Conservation (phyloP, 2,888 invertebrate genomes). For the Temnothorax ravouxi region DNA sequence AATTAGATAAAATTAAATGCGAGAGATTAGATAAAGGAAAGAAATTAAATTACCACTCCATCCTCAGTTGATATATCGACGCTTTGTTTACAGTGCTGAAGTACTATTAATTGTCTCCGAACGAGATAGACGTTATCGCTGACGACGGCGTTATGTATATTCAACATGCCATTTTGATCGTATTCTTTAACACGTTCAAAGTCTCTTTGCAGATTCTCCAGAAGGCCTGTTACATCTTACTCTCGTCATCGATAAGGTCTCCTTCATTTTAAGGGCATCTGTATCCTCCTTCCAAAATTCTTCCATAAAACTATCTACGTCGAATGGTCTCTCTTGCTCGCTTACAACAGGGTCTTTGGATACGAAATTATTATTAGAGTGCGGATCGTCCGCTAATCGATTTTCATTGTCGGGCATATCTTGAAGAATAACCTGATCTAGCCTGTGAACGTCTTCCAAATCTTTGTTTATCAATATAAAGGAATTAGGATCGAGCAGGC, state of each 20-base stretch:
- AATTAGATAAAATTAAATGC: conserved; percentile 26
- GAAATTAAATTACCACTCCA: conserved; percentile 74
- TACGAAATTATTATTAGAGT: not conserved
- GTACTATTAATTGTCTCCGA: conserved; percentile 75
- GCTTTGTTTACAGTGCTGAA: conserved; percentile 71
- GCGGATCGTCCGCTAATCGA: not conserved
- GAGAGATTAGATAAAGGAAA: conserved; percentile 6
- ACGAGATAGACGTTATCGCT: conserved; percentile 69
- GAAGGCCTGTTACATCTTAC: conserved; percentile 54
- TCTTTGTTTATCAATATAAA: conserved; percentile 70
- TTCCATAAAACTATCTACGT: conserved; percentile 64
- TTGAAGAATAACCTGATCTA: conserved; percentile 52
- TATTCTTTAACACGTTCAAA: conserved; percentile 69
- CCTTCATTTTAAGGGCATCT: conserved; percentile 63
- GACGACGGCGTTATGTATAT: conserved; percentile 81
- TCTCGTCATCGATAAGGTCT: conserved; percentile 66
- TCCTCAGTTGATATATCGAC: conserved; percentile 76
- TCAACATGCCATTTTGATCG: conserved; percentile 78
- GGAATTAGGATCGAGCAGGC: conserved; percentile 70
- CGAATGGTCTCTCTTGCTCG: not conserved
- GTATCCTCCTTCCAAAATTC: conserved; percentile 57
- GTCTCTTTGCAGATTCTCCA: conserved; percentile 75
- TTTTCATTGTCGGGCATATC: not conserved
- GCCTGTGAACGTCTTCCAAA: conserved; percentile 60
- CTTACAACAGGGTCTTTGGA: not conserved